phyloP scores from a whole-genome alignment of 1,140 invertebrate genomes.

The Apis laboriosa region DNA sequence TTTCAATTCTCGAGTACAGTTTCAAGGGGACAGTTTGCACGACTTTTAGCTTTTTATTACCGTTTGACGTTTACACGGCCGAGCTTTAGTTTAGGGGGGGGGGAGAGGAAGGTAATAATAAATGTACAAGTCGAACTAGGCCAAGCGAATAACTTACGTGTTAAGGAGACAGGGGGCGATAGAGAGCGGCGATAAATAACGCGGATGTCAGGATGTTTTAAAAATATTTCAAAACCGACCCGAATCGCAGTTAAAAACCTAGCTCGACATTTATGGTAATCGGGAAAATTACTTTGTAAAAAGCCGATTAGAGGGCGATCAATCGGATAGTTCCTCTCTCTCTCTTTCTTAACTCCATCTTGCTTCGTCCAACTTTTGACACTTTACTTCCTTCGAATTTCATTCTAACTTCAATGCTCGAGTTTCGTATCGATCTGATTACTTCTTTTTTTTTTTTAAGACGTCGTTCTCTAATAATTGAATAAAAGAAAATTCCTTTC shows the following conservation, averaged over 20 bases:
- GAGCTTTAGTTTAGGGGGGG: background rate
- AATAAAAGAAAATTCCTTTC: too few relatives aligned
- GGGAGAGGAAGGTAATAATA: background rate
- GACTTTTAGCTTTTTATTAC: background rate
- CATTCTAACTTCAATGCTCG: too few relatives aligned
- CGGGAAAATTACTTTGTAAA: slow-evolving; percentile 21
- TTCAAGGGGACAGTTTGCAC: too few relatives aligned
- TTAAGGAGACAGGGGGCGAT: background rate
- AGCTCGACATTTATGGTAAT: slow-evolving; percentile 24
- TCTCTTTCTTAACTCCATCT: too few relatives aligned
- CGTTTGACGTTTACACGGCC: too few relatives aligned
- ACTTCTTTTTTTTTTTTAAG: too few relatives aligned
- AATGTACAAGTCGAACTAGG: slow-evolving; percentile 17
- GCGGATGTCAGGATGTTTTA: slow-evolving; percentile 35
- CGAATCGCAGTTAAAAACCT: background rate
- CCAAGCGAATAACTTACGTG: slow-evolving; percentile 12
- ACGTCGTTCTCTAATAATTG: too few relatives aligned
- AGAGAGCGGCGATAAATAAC: slow-evolving; percentile 22
- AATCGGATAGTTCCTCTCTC: background rate
- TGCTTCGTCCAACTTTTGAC: too few relatives aligned
- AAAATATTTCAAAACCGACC: slow-evolving; percentile 21
- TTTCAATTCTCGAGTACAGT: too few relatives aligned
- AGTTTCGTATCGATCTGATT: too few relatives aligned
- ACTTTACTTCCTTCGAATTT: too few relatives aligned
- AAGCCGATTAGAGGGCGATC: slow-evolving; percentile 22